Base-by-base conservation (phyloP, 2,113 vertebrate species). In the Brienomyrus brachyistius region DNA sequence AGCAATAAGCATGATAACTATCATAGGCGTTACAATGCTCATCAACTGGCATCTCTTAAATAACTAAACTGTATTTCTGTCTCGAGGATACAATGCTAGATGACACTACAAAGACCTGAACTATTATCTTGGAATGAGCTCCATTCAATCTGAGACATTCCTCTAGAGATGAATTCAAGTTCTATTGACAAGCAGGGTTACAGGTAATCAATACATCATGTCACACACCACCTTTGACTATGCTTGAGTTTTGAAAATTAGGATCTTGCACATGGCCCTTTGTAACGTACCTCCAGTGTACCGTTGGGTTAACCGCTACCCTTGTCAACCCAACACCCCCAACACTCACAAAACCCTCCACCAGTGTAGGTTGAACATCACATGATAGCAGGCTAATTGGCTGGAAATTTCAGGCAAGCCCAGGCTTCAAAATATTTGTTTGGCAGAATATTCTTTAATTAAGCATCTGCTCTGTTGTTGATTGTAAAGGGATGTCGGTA, bases 391-490 rank as follows among this genome's bases (percentile, higher is more conserved):
- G 45, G 23, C 19, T 84, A 84, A 84, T 84, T 84, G 19, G 23
- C 45, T 84, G 45, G 23, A 84, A 84, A 48, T 7, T 84, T 84
- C 82, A n/a, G 45, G 43, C 40, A 21, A 84, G 6, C 82, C 43
- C 82, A n/a, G 82, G 23, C 82, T 7, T 84, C 80, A 84, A n/a
- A 48, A 47, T 45, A 48, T 23, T 45, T 47, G 21, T 48, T 84
- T 84, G 82, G 40, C 82, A 45, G 40, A n/a, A 84, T 84, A 84
- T 84, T 23, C 82, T 47, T 84, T 84, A 84, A 84, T 84, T 48
- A 84, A 23, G 43, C 82, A 84, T 84, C 82, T 48, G 19, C 82
- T 43, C 8, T 84, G 82, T 48, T 84, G 43, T 84, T 48, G 43
- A 84, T 17, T 84, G 10, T 48, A 84, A 84, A 48, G 45, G 45